These are phyloP conservation scores for Kryptopterus vitreolus DNA, from an alignment of 2,797 vertebrate species.

Conservation along the genomic window DNA sequence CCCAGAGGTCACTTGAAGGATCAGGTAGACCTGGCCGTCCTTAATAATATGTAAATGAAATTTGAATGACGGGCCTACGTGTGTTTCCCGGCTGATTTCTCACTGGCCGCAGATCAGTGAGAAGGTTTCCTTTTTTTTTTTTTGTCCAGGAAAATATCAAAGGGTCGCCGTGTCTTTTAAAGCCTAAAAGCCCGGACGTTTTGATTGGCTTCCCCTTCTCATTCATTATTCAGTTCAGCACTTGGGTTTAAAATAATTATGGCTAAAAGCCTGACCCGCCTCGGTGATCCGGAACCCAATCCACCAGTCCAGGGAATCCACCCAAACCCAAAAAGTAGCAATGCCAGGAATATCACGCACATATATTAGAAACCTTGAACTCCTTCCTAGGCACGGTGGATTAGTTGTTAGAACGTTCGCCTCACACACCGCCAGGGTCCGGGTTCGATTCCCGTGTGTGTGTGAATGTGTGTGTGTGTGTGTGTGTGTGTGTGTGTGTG, in stretches of 20 bases:
- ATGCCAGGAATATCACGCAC: slow-evolving; percentile 25
- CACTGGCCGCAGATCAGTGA: slow-evolving; percentile 24
- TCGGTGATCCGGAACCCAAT: slow-evolving; percentile 55
- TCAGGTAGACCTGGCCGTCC: not conserved
- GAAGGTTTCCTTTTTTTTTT: not conserved
- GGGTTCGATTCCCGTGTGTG: too few relatives aligned
- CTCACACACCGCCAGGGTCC: too few relatives aligned
- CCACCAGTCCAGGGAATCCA: slow-evolving; percentile 6
- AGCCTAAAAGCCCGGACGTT: slow-evolving; percentile 52
- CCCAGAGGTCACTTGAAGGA: not conserved
- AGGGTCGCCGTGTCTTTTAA: slow-evolving; percentile 59
- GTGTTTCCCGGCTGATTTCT: not conserved
- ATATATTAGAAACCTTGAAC: too few relatives aligned
- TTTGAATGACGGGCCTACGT: slow-evolving; percentile 20
- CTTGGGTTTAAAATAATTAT: slow-evolving; percentile 80
- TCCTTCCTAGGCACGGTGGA: too few relatives aligned
- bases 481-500: too few relatives aligned
- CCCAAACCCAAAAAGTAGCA: slow-evolving; percentile 29
- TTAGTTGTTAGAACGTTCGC: too few relatives aligned
- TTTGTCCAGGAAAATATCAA: slow-evolving; percentile 29
- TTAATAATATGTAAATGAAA: slow-evolving; percentile 6
- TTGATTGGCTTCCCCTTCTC: slow-evolving; percentile 65
- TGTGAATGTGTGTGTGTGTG: too few relatives aligned
- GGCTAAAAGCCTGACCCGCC: slow-evolving; percentile 73
- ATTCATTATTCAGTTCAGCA: slow-evolving; percentile 76